These are phyloP conservation scores for Candoia aspera DNA, from an alignment of 2,113 vertebrate genomes.

Conservation along the genomic window DNA sequence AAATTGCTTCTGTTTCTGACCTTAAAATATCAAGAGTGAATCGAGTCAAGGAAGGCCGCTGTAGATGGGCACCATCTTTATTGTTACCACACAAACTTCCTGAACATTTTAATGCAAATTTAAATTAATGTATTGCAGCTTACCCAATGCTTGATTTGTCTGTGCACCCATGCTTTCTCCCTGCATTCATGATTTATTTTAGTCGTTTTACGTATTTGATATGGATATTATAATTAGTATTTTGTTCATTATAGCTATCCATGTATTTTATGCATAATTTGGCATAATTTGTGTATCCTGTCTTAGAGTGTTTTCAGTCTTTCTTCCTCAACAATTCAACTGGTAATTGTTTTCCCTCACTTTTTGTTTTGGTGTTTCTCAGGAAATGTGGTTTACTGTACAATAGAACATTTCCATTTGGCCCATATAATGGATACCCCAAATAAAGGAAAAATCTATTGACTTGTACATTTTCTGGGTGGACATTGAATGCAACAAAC, in stretches of 20 bases:
- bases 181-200: neutral
- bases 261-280: neutral
- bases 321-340: neutral
- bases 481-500: constrained; percentile 1
- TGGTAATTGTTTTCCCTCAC: constrained; percentile 6
- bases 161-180: neutral
- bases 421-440: constrained; percentile 1
- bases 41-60: neutral
- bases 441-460: neutral
- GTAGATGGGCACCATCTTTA: neutral
- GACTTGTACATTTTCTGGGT: neutral
- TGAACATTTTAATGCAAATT: neutral
- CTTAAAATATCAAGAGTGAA: neutral
- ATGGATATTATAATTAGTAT: neutral
- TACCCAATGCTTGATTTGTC: neutral
- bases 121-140: neutral
- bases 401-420: constrained; percentile 34
- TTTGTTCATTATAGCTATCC: neutral
- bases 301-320: neutral
- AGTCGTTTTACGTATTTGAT: neutral
- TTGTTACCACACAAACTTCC: neutral
- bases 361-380: neutral
- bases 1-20: neutral
- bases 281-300: neutral
- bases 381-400: constrained; percentile 36